A percentile compares a stretch with the other conserved stretches of the same genome.
Conservation (phyloP, 2,888 invertebrate genomes). For the Athrips mouffetella region DNA sequence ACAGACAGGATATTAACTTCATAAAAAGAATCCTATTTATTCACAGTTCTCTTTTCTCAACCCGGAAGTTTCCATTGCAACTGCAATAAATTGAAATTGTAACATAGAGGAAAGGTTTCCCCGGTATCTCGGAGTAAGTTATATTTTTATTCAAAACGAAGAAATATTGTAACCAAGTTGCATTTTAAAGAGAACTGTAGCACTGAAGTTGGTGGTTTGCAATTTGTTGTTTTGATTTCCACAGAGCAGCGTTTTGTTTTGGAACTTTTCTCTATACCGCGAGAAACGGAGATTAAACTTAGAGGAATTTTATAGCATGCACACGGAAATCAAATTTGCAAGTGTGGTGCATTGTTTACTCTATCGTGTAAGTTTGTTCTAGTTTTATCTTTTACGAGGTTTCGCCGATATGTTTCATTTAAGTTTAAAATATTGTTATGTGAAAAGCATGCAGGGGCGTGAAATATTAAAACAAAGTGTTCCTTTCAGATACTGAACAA, state of each 20-base stretch:
- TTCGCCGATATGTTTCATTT: no score
- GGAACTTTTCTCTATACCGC: conserved; percentile 12
- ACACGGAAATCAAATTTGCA: conserved; percentile 3
- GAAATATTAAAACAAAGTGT: no score
- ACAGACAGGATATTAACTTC: not conserved
- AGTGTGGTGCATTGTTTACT: not conserved
- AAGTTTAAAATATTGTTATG: no score
- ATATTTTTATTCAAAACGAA: conserved; percentile 12
- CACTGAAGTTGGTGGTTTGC: not conserved
- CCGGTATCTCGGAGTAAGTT: conserved; percentile 9
- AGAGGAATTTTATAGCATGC: conserved; percentile 1
- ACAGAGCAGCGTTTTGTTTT: conserved; percentile 17
- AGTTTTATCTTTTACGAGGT: not conserved
- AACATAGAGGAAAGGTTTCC: conserved; percentile 3
- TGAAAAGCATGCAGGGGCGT: no score
- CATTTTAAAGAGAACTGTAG: conserved; percentile 19
- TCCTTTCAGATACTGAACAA: no score
- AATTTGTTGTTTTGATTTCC: conserved; percentile 22
- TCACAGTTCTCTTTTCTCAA: not conserved
- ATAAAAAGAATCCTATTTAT: not conserved
- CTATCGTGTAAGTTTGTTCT: not conserved
- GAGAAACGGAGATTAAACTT: conserved; percentile 19
- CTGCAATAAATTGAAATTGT: conserved; percentile 8
- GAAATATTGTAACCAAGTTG: conserved; percentile 16
- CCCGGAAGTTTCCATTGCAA: conserved; percentile 8